Base-by-base conservation (phyloP, 2,888 invertebrate species). In the Drosophila anomalata region DNA sequence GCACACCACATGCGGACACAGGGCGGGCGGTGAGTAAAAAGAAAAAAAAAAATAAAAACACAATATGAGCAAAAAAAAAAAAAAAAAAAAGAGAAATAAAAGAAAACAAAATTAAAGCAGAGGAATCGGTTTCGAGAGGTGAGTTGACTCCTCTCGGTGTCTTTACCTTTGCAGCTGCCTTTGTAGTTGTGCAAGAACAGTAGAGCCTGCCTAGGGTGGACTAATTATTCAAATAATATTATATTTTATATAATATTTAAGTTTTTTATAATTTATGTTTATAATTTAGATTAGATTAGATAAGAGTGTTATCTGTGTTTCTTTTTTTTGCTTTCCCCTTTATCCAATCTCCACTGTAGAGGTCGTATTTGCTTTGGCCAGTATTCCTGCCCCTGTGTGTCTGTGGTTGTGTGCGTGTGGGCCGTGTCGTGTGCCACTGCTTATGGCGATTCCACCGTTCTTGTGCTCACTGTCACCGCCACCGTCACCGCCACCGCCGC, bases 361-460 rank as follows among this genome's bases (percentile, higher is more conserved):
- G 51, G 9, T 39, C 39, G 41, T 73, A 61, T 54, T 76, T 42
- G 56, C 36, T 36, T 60, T 63, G 61, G 48, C 51, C 61, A 58
- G 24, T 66, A 52, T 60, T 55, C 56, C 52, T 8, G 36, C 56
- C 29, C 7, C 29, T 29, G 29, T 9, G 31, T 59, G 22, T 24
- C 22, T 22, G 22, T 24, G 22, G 17, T 1, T 24, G 47, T 41
- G n/a, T 66, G 33, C 52, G 53, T 42, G 46, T 58, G 48, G 68
- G 75, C 62, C 63, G 60, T 73, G 83, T 79, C 81, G 80, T 81
- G 80, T 80, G 84, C 81, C 80, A 80, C 69, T 79, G 79, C 78
- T 78, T 73, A 73, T 78, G 78, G 78, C 80, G 80, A 77, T 73
- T 63, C 63, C 59, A 62, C 63, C 46, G 54, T 61, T 55, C 61